These are phyloP conservation scores for Ichneumoninae sp. DNA, from an alignment of 2,888 invertebrate genomes.

Conservation along the genomic window DNA sequence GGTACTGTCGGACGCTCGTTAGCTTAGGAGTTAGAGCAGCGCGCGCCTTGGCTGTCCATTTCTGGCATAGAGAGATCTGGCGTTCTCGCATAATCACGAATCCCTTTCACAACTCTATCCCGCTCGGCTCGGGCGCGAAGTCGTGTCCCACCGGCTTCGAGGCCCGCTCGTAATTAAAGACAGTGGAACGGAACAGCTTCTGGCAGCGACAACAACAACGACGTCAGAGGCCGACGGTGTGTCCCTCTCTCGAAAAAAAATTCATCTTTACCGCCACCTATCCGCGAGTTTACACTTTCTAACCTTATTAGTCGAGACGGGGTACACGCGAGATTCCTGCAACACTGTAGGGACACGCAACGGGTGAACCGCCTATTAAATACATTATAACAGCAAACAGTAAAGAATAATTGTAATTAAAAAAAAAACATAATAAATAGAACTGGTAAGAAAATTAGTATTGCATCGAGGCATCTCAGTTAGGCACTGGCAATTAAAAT, in stretches of 20 bases:
- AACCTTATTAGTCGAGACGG: neutral
- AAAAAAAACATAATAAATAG: neutral
- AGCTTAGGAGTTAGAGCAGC: neutral
- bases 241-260: neutral
- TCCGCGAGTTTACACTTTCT: neutral
- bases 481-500: neutral
- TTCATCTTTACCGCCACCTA: neutral
- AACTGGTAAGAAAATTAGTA: neutral
- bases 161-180: constrained; percentile 57
- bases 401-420: neutral
- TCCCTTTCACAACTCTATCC: constrained; percentile 31
- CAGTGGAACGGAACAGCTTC: constrained; percentile 15
- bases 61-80: constrained; percentile 58
- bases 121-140: neutral
- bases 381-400: neutral
- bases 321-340: neutral
- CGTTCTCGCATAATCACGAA: constrained; percentile 32
- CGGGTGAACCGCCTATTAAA: neutral
- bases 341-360: neutral
- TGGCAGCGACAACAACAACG: constrained; percentile 43
- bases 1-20: constrained; percentile 43
- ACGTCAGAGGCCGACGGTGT: neutral
- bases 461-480: neutral
- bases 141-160: neutral
- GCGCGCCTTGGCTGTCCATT: constrained; percentile 52